Evolutionary conservation across 1,140 invertebrate genomes (phyloP).

Genomic region (Xylocopa sonorina): DNA sequence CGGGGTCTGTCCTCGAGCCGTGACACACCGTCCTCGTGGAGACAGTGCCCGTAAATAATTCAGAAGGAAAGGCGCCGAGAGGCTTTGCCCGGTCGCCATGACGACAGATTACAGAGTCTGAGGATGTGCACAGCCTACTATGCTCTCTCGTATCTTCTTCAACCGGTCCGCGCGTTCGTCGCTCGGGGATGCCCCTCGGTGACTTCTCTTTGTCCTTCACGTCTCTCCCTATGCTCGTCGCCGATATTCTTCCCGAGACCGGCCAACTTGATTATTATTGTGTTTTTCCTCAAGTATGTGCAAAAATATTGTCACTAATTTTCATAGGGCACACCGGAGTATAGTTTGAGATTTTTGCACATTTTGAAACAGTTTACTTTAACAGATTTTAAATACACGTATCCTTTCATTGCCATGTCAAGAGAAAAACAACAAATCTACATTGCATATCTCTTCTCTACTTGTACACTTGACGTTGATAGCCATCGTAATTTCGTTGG

Average conservation of each 20-base stretch:
- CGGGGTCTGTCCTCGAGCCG: conserved; percentile 52
- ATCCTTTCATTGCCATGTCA: too few relatives aligned
- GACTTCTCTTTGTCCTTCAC: neutral
- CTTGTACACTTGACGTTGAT: too few relatives aligned
- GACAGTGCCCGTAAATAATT: conserved; percentile 71
- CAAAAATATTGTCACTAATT: too few relatives aligned
- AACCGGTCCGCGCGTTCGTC: conserved; percentile 22
- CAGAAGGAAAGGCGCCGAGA: conserved; percentile 65
- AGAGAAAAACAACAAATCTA: too few relatives aligned
- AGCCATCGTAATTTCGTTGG: conserved; percentile 5
- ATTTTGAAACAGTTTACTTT: too few relatives aligned
- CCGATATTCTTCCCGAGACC: conserved; percentile 1
- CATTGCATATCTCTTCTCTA: too few relatives aligned
- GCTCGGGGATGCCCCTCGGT: neutral
- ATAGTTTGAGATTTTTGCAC: too few relatives aligned
- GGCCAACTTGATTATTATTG: neutral
- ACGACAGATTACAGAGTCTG: conserved; percentile 70
- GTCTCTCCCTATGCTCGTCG: conserved; percentile 38
- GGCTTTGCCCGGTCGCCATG: conserved; percentile 66
- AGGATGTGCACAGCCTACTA: conserved; percentile 63
- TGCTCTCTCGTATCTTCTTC: conserved; percentile 19
- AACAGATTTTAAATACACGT: too few relatives aligned
- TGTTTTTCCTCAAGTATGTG: too few relatives aligned
- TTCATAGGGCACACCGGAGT: too few relatives aligned
- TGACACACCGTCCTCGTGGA: conserved; percentile 62